Evolutionary conservation across 2,888 invertebrate genomes (phyloP).

Genomic region (Sipunculus nudus): DNA sequence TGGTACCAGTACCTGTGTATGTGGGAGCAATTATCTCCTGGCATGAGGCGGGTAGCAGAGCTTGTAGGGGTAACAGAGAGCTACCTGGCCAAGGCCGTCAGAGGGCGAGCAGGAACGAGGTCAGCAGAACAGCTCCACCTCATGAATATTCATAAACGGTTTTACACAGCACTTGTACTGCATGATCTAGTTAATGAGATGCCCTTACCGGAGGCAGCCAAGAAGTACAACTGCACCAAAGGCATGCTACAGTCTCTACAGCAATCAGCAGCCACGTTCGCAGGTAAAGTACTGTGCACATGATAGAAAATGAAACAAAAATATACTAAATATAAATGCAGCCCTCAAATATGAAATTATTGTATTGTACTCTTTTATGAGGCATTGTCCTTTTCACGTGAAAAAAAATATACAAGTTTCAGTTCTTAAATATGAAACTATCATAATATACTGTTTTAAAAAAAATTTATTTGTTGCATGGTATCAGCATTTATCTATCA

Average conservation of each 20-base stretch:
- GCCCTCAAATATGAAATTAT: no score
- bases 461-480: no score
- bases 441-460: no score
- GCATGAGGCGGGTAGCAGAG: constrained; percentile 86
- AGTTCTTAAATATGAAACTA: no score
- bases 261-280: constrained; percentile 93
- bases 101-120: constrained; percentile 49
- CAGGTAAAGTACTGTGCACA: constrained; percentile 71
- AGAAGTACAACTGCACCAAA: constrained; percentile 79
- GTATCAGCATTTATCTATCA: no score
- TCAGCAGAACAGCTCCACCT: constrained; percentile 46
- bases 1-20: constrained; percentile 75
- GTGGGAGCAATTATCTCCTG: constrained; percentile 82
- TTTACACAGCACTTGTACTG: constrained; percentile 81
- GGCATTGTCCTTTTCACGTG: no score
- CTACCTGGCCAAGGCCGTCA: constrained; percentile 74
- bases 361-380: no score
- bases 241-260: constrained; percentile 94
- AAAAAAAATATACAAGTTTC: no score
- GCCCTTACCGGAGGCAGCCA: constrained; percentile 81
- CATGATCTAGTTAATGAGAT: constrained; percentile 93
- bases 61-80: constrained; percentile 87
- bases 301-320: no score
- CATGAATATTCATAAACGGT: constrained; percentile 62
- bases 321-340: no score